Conservation (phyloP, 1,140 invertebrate genomes). For the Lysiphlebus fabarum region DNA sequence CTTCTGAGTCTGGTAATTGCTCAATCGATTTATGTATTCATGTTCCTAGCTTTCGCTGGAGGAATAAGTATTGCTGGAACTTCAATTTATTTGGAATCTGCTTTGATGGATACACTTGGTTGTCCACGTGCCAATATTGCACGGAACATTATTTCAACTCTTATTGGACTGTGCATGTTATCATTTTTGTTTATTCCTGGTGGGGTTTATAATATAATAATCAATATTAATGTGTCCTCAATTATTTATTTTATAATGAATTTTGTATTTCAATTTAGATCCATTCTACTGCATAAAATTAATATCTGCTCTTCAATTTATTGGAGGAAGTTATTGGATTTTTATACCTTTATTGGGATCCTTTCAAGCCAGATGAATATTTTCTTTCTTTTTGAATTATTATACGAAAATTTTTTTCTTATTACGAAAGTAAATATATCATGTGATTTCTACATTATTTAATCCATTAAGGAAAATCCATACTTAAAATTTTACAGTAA, state of each 20-base stretch:
- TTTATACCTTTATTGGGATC: slow-evolving; percentile 23
- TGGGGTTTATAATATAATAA: neutral
- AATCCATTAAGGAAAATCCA: too few species aligned
- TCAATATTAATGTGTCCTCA: neutral
- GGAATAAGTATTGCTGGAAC: slow-evolving; percentile 33
- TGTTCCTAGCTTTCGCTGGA: slow-evolving; percentile 28
- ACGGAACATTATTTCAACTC: slow-evolving; percentile 24
- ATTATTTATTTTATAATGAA: neutral
- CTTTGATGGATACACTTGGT: slow-evolving; percentile 27
- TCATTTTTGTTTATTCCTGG: slow-evolving; percentile 23
- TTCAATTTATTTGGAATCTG: slow-evolving; percentile 29
- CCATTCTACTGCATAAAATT: slow-evolving; percentile 20
- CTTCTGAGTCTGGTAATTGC: slow-evolving; percentile 30
- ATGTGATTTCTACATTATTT: too few species aligned
- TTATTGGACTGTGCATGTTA: slow-evolving; percentile 26
- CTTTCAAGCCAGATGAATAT: slow-evolving; percentile 23
- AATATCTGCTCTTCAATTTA: slow-evolving; percentile 21
- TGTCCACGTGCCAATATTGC: slow-evolving; percentile 25
- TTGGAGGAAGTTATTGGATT: slow-evolving; percentile 26
- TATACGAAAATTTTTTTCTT: too few species aligned
- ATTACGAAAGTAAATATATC: too few species aligned
- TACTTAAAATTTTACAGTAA: too few species aligned
- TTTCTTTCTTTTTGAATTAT: too few species aligned
- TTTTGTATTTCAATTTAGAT: slow-evolving; percentile 19
- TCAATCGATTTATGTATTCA: slow-evolving; percentile 13